Base-by-base conservation (phyloP, 2,888 invertebrate species). In the Nomada fucata region DNA sequence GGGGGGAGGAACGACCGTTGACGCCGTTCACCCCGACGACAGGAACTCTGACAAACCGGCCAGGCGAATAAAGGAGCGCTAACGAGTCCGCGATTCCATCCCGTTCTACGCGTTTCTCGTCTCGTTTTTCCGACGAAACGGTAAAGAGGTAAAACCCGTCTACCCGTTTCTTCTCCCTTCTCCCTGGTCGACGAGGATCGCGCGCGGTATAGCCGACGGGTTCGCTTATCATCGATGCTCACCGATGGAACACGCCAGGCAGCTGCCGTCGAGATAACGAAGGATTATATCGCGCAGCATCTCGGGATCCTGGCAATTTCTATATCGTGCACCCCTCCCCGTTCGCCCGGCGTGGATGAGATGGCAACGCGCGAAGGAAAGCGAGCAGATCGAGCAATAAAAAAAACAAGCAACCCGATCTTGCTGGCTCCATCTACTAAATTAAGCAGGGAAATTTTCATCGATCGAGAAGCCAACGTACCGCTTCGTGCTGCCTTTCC, bases 391-490 rank as follows among this genome's bases (percentile, higher is more conserved):
- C 13, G 42, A 23, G 23, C 23, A 13, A 50, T 11, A 50, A 61
- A 61, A 15, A 71, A 75, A 82, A 57, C 44, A 36, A 26, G 47
- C 57, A 20, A 52, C 50, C n/a, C 55, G 7, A 63, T 75, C 47
- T 57, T 15, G 53, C 20, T 55, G 18, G 26, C 72, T 83, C 77
- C 26, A 70, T 85, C 63, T 47, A 44, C 67, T 18, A 69, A 83
- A 87, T 87, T 77, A 85, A 83, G 70, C 55, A 63, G 47, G 71
- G 47, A 75, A 79, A 87, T 85, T 83, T 80, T 70, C 61, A 80
- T 81, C 83, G 87, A 85, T 65, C 63, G 23, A 42, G 29, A 2
- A 42, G 50, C 61, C 42, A 63, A 72, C 78, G 68, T 53, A 13
- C 44, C 50, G 23, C 26, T 29, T 52, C 36, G 29, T 18, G 9